These are phyloP conservation scores for Diphyllodes magnificus DNA, from an alignment of 2,113 vertebrate genomes.

Conservation along the genomic window DNA sequence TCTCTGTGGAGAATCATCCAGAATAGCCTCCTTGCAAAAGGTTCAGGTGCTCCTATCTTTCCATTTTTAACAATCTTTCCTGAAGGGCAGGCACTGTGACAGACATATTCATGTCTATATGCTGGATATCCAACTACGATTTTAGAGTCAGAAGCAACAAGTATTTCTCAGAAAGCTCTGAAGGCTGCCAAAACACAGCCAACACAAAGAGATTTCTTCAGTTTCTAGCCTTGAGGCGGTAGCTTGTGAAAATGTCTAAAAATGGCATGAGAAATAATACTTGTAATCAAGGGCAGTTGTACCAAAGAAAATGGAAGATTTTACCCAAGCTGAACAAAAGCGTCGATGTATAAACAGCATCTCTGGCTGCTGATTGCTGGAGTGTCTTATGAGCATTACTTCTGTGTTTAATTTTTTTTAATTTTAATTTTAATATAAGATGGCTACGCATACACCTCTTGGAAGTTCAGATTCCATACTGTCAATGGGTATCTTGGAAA, in stretches of 20 bases:
- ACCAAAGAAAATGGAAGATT: constrained; percentile 12
- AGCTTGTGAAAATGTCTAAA: constrained; percentile 26
- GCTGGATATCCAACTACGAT: not conserved
- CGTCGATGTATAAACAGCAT: not conserved
- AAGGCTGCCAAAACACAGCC: not conserved
- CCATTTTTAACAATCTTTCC: not conserved
- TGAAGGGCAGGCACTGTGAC: not conserved
- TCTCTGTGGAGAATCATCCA: not conserved
- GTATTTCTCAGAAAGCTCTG: not conserved
- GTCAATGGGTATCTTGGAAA: not conserved
- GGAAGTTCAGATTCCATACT: not conserved
- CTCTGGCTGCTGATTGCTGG: not conserved
- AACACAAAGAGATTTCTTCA: not conserved
- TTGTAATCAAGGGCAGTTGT: not conserved
- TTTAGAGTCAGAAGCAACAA: constrained; percentile 10
- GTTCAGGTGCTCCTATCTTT: not conserved
- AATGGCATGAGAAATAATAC: constrained; percentile 7
- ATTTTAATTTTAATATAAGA: not conserved
- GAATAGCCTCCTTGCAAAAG: not conserved
- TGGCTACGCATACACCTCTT: not conserved
- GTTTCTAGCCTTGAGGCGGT: constrained; percentile 3
- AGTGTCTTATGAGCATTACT: not conserved
- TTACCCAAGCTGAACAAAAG: not conserved
- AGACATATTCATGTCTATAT: not conserved
- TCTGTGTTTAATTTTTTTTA: not conserved